Evolutionary conservation across 2,113 vertebrate species (phyloP).

Genomic region (Calidris pugnax): DNA sequence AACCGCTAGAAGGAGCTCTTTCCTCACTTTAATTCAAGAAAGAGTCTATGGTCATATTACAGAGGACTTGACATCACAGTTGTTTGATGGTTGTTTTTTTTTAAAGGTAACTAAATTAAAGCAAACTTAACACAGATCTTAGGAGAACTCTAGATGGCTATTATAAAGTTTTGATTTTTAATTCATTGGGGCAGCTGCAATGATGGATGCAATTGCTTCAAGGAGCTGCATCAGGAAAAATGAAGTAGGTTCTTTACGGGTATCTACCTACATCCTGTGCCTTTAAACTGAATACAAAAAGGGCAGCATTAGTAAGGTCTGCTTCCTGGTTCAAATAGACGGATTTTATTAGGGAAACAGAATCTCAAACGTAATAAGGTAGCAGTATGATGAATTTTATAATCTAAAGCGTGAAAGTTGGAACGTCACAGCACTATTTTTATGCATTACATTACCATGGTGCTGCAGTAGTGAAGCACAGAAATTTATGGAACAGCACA

Average conservation of each 20-base stretch:
- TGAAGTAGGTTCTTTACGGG: not conserved
- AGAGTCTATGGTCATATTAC: not conserved
- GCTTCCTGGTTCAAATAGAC: not conserved
- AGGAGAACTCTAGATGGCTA: not conserved
- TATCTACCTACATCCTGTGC: not conserved
- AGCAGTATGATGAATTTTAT: not conserved
- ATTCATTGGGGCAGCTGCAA: not conserved
- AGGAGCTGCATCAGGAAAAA: not conserved
- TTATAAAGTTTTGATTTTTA: not conserved
- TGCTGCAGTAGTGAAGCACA: not conserved
- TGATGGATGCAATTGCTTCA: not conserved
- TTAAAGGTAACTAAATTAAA: not conserved
- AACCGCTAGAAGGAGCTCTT: conserved; percentile 73
- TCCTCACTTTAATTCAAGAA: not conserved
- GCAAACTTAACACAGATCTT: not conserved
- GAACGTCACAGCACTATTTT: not conserved
- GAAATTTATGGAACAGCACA: not conserved
- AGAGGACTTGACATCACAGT: not conserved
- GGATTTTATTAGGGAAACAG: not conserved
- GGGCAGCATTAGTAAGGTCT: not conserved
- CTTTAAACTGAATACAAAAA: not conserved
- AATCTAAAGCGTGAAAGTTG: not conserved
- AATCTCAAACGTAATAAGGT: not conserved
- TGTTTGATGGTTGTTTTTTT: not conserved
- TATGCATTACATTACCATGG: not conserved